phyloP scores from a whole-genome alignment of 2,888 invertebrate genomes.

The Onchidella celtica region DNA sequence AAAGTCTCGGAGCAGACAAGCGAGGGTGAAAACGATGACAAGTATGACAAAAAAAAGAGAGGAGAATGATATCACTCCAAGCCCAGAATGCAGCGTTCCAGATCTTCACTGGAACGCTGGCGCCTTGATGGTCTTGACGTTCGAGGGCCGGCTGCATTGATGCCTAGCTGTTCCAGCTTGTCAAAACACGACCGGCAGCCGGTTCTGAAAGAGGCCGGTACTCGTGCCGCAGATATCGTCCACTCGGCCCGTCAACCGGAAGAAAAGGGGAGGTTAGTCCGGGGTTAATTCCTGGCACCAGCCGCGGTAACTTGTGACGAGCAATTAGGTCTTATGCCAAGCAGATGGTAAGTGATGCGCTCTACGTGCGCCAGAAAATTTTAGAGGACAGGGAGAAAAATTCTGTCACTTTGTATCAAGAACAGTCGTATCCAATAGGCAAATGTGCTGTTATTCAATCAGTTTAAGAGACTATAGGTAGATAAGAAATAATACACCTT shows the following conservation, averaged over 20 bases:
- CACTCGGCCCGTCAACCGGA: background rate
- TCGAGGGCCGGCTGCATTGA: background rate
- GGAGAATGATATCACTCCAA: conserved; percentile 12
- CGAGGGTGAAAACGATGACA: background rate
- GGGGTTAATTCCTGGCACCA: conserved; percentile 19
- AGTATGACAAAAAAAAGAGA: conserved; percentile 9
- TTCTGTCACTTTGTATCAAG: no score
- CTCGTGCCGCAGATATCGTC: background rate
- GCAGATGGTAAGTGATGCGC: conserved; percentile 19
- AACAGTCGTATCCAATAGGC: no score
- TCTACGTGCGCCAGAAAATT: no score
- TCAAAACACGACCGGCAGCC: conserved; percentile 34
- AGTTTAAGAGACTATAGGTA: no score
- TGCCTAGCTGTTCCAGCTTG: conserved; percentile 19
- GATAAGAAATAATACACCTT: no score
- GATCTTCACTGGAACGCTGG: background rate
- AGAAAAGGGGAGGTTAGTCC: conserved; percentile 2
- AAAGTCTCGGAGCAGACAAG: background rate
- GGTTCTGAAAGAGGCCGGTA: conserved; percentile 1
- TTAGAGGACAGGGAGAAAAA: no score
- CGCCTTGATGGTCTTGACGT: background rate
- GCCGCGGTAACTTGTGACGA: background rate
- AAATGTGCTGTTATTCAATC: no score
- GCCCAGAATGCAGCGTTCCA: conserved; percentile 7
- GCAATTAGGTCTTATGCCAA: background rate